Percentiles rank a stretch among this genome's conserved stretches.
Conservation (phyloP, 2,888 invertebrate genomes). For the Xestia sexstrigata region DNA sequence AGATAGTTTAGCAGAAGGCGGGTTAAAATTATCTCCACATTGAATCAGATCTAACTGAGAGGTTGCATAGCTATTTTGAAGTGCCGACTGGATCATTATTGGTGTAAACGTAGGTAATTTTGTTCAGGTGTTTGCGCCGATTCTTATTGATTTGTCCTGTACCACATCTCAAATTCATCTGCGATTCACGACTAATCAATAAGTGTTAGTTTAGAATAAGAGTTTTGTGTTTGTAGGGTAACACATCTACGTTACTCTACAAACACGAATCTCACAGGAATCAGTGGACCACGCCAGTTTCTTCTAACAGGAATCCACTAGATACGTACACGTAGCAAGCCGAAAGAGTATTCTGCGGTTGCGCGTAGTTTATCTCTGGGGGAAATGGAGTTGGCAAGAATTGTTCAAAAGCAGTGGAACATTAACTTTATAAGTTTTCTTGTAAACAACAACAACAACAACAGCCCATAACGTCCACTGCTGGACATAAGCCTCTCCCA, state of each 20-base stretch:
- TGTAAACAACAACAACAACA: too few species aligned
- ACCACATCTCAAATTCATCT: background rate
- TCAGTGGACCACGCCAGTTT: background rate
- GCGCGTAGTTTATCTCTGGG: background rate
- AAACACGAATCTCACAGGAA: background rate
- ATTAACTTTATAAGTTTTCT: background rate
- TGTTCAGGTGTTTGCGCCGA: too few species aligned
- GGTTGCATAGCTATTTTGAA: background rate
- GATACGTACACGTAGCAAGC: background rate
- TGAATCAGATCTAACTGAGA: background rate
- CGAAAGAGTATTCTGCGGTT: background rate
- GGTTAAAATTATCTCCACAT: conserved; percentile 4
- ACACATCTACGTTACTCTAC: background rate
- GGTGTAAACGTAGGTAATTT: background rate
- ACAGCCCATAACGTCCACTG: too few species aligned
- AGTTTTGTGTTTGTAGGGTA: background rate
- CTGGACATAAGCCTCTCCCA: too few species aligned
- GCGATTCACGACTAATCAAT: background rate
- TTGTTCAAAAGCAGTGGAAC: background rate
- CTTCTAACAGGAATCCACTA: background rate
- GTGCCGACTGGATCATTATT: background rate
- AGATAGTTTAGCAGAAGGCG: conserved; percentile 24
- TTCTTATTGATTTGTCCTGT: background rate
- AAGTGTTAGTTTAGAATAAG: background rate
- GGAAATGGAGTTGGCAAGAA: background rate